Conservation (phyloP, 2,888 invertebrate species). For the Drosophila lutescens region DNA sequence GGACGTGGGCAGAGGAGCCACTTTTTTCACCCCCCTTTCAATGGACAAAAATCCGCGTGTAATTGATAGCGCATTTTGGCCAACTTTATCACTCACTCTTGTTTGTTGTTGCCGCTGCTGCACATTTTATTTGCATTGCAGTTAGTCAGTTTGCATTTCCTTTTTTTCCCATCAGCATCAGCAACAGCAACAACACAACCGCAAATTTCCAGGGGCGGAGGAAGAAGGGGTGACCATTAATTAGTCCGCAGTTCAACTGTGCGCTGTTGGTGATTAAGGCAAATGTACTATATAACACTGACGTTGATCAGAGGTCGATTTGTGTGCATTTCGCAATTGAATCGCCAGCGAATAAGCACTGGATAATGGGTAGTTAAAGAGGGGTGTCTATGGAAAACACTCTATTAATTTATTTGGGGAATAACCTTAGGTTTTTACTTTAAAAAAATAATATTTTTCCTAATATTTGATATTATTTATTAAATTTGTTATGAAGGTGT, state of each 20-base stretch:
- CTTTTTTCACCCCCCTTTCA: constrained; percentile 30
- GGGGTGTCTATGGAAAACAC: constrained; percentile 6
- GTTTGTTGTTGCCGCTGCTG: constrained; percentile 33
- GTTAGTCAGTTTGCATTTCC: constrained; percentile 61
- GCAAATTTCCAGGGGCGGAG: constrained; percentile 20
- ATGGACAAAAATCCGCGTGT: constrained; percentile 71
- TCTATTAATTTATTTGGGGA: neutral
- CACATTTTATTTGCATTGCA: constrained; percentile 68
- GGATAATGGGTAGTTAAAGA: constrained; percentile 16
- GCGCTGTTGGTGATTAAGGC: constrained; percentile 61
- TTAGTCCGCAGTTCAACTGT: constrained; percentile 55
- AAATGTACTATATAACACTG: constrained; percentile 13
- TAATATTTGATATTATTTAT: too few species aligned
- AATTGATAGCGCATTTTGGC: constrained; percentile 74
- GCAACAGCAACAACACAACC: constrained; percentile 6
- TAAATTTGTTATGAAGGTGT: too few species aligned
- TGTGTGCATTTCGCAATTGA: constrained; percentile 44
- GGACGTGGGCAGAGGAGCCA: constrained; percentile 31
- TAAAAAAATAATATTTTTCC: too few species aligned
- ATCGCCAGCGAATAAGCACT: constrained; percentile 57
- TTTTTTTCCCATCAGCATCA: constrained; percentile 5
- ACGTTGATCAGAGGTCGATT: constrained; percentile 17
- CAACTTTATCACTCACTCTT: constrained; percentile 65
- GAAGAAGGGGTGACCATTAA: constrained; percentile 56
- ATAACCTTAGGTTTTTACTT: too few species aligned